A percentile compares a stretch with the other conserved stretches of the same genome.
Conservation (phyloP, 2,113 vertebrate species). For the Aix galericulata region DNA sequence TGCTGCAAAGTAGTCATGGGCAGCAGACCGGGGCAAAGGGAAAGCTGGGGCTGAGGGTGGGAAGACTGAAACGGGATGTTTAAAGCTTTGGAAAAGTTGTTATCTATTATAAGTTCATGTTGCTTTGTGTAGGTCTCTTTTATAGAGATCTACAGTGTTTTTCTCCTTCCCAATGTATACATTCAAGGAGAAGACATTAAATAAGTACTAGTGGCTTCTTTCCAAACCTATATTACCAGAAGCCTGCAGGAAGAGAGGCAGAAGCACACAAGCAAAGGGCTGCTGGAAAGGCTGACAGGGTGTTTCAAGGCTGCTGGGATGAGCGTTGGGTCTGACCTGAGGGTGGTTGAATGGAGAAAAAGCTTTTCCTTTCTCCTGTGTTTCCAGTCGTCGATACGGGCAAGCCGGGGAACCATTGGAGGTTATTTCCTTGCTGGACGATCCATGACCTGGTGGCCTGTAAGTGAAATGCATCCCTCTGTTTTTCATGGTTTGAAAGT, state of each 20-base stretch:
- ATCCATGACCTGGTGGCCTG: slow-evolving; percentile 95
- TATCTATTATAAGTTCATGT: neutral
- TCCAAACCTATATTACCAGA: neutral
- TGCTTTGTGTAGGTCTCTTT: neutral
- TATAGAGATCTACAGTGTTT: neutral
- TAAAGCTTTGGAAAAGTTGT: neutral
- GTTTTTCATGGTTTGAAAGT: neutral
- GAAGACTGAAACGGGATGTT: neutral
- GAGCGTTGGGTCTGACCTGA: neutral
- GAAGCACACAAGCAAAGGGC: neutral
- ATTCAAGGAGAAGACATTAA: neutral
- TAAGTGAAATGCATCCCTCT: slow-evolving; percentile 75
- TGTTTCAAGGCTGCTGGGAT: neutral
- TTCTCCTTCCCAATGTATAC: neutral
- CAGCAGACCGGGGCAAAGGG: neutral
- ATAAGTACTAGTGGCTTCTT: neutral
- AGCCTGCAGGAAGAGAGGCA: neutral
- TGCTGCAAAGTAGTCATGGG: neutral
- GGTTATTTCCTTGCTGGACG: slow-evolving; percentile 94
- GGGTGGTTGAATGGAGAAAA: neutral
- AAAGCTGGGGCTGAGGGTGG: neutral
- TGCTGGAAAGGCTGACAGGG: neutral
- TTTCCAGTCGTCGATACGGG: slow-evolving; percentile 84
- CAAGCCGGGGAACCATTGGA: slow-evolving; percentile 85
- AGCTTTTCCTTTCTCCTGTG: neutral